Evolutionary conservation across 2,888 invertebrate genomes (phyloP).

Genomic region (Drosophila falleni): DNA sequence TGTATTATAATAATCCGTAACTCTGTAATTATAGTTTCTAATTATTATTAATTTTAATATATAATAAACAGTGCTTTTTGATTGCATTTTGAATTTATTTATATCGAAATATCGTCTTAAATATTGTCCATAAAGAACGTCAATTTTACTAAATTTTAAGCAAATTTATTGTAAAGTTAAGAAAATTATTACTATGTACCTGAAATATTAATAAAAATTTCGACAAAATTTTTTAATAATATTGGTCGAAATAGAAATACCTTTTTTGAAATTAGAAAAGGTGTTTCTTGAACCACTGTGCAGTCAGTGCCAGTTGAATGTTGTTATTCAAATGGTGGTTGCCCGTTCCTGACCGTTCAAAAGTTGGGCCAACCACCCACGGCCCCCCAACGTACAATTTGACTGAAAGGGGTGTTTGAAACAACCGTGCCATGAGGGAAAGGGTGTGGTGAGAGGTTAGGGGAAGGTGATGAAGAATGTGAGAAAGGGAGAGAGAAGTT

Average conservation of each 20-base stretch:
- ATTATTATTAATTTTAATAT: no score
- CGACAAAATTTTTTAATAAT: no score
- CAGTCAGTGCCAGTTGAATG: conserved; percentile 28
- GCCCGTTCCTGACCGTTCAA: conserved; percentile 33
- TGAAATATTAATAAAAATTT: no score
- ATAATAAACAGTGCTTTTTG: no score
- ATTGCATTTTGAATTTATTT: no score
- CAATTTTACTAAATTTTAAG: no score
- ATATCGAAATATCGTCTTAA: not conserved
- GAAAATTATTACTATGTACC: no score
- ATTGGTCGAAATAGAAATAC: no score
- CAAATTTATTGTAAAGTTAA: no score
- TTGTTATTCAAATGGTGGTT: conserved; percentile 49
- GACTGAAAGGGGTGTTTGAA: conserved; percentile 32
- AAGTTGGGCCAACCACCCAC: conserved; percentile 45
- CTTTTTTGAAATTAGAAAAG: not conserved
- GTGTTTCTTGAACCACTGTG: conserved; percentile 37
- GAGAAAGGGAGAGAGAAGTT: conserved; percentile 1
- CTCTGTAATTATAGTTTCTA: no score
- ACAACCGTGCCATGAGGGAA: not conserved
- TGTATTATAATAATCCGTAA: no score
- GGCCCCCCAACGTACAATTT: conserved; percentile 8
- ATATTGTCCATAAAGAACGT: no score
- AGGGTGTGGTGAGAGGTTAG: not conserved
- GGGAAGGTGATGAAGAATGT: not conserved